Conservation (phyloP, 23 tunicate species). For the Phallusia fumigata region DNA sequence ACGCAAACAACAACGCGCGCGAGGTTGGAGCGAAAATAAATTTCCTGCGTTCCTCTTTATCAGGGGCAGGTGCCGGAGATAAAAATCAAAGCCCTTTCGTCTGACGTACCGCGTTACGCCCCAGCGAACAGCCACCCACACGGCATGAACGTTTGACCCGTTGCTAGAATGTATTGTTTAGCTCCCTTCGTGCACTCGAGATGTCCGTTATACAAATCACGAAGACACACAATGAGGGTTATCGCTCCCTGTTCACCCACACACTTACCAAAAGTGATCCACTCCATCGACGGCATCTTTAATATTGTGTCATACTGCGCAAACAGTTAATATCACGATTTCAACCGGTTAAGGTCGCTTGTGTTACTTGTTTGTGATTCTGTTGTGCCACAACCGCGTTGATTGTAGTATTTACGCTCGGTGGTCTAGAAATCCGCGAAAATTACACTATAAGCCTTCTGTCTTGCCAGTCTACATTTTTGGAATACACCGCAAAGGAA, state of each 20-base stretch:
- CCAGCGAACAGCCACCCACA: not conserved
- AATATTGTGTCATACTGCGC: too few relatives aligned
- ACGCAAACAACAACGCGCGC: not conserved
- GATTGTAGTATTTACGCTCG: too few relatives aligned
- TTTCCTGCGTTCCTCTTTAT: constrained; percentile 5
- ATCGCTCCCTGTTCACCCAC: not conserved
- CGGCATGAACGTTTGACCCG: constrained; percentile 13
- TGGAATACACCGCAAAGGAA: too few relatives aligned
- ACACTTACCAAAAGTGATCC: too few relatives aligned
- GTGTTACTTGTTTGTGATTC: too few relatives aligned
- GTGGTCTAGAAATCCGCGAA: too few relatives aligned
- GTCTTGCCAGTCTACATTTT: too few relatives aligned
- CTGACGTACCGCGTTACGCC: constrained; percentile 4
- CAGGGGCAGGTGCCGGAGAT: constrained; percentile 14
- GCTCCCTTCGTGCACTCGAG: not conserved
- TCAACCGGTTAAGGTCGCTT: too few relatives aligned
- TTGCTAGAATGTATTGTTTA: not conserved
- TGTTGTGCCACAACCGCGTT: too few relatives aligned
- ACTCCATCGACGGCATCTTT: too few relatives aligned
- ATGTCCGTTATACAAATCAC: not conserved
- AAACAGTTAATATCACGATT: too few relatives aligned
- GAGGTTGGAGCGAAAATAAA: not conserved
- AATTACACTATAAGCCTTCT: too few relatives aligned
- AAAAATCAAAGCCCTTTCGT: constrained; percentile 9
- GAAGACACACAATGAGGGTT: not conserved